These are phyloP conservation scores for Drosophila equinoxialis DNA, from an alignment of 1,140 invertebrate genomes.

Conservation along the genomic window DNA sequence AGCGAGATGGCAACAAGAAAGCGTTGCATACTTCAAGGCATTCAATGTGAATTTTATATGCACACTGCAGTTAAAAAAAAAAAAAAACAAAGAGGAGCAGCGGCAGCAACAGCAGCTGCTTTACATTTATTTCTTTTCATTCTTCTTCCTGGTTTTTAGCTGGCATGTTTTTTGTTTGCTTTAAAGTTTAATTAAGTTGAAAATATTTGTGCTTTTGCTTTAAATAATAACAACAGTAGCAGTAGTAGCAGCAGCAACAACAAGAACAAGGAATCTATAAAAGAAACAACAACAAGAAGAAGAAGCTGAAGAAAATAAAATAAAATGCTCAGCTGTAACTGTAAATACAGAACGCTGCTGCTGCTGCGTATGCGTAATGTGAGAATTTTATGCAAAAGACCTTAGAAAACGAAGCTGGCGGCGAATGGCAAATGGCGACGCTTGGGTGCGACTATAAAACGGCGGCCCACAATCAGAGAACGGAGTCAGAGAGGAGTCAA, in stretches of 20 bases:
- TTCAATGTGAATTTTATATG: constrained; percentile 74
- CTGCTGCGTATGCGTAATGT: constrained; percentile 73
- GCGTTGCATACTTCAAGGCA: constrained; percentile 71
- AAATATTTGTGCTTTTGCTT: constrained; percentile 73
- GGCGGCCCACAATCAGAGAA: constrained; percentile 45
- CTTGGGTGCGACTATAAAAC: constrained; percentile 70
- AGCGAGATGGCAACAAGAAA: constrained; percentile 41
- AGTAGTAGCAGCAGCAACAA: constrained; percentile 34
- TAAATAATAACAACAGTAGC: constrained; percentile 66
- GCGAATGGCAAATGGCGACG: constrained; percentile 33
- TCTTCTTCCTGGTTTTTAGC: background rate
- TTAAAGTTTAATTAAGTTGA: constrained; percentile 80
- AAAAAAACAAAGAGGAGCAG: constrained; percentile 28
- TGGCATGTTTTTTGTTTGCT: constrained; percentile 37
- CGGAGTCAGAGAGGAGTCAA: background rate
- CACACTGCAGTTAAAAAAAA: constrained; percentile 67
- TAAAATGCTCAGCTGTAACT: constrained; percentile 73
- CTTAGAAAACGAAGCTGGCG: constrained; percentile 40
- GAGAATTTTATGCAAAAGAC: constrained; percentile 79
- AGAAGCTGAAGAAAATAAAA: constrained; percentile 65
- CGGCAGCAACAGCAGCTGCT: constrained; percentile 36
- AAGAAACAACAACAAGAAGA: constrained; percentile 59
- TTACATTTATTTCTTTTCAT: constrained; percentile 23
- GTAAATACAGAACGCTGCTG: constrained; percentile 63
- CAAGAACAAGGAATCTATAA: constrained; percentile 71